phyloP scores from a whole-genome alignment of 2,888 invertebrate genomes.

The Thyatira batis region DNA sequence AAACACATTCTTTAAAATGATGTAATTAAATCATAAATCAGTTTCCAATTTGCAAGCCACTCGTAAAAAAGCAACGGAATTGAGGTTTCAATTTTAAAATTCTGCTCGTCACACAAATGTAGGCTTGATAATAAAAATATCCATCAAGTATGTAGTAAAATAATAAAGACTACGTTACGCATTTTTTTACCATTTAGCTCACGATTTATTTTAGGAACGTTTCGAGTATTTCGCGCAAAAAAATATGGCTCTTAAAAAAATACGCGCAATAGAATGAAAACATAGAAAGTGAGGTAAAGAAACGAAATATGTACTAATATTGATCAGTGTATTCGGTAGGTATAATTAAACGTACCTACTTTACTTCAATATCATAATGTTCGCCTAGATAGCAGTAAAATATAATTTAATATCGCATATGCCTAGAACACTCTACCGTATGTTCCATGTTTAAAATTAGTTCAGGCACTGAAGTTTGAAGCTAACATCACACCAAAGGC shows the following conservation, averaged over 20 bases:
- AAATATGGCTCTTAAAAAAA: constrained; percentile 8
- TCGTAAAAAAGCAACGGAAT: not conserved
- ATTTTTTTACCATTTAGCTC: not conserved
- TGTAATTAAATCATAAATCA: not conserved
- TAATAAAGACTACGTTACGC: constrained; percentile 2
- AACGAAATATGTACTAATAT: constrained; percentile 10
- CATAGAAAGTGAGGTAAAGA: constrained; percentile 8
- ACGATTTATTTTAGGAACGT: constrained; percentile 12
- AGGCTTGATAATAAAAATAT: constrained; percentile 2
- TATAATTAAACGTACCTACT: too few relatives aligned
- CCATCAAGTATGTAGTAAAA: constrained; percentile 7
- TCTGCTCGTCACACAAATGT: not conserved
- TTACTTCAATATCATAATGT: too few relatives aligned
- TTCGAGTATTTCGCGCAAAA: not conserved
- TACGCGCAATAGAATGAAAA: constrained; percentile 10
- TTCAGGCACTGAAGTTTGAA: not conserved
- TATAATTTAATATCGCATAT: not conserved
- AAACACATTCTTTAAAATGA: not conserved
- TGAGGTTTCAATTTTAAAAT: not conserved
- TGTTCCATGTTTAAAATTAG: not conserved
- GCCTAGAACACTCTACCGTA: not conserved
- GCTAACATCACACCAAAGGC: constrained; percentile 2
- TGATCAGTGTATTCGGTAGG: too few relatives aligned
- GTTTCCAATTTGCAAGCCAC: not conserved
- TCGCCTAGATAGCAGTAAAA: not conserved